Evolutionary conservation across 2,113 vertebrate genomes (phyloP).

Genomic region (Patagioenas fasciata): DNA sequence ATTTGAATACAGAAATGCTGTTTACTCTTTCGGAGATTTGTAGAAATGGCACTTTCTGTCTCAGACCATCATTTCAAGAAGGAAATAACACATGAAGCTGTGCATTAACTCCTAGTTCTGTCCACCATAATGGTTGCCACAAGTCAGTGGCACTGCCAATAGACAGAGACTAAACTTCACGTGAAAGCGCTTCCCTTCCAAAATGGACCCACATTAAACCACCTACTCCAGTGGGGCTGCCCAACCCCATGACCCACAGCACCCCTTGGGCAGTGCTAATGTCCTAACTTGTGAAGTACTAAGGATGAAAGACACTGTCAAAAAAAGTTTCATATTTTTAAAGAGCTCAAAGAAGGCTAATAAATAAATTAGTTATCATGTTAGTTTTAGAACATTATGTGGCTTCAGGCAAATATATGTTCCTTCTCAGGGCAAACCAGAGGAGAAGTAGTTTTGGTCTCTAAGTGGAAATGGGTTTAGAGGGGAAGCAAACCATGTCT

Average conservation of each 20-base stretch:
- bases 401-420: neutral
- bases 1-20: neutral
- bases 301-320: neutral
- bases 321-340: neutral
- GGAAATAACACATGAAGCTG: neutral
- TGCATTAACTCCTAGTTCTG: neutral
- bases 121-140: neutral
- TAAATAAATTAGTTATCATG: neutral
- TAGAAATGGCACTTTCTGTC: neutral
- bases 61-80: neutral
- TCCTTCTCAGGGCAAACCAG: constrained; percentile 14
- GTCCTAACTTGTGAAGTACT: neutral
- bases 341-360: neutral
- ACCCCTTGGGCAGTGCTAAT: neutral
- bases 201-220: neutral
- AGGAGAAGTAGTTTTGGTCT: neutral
- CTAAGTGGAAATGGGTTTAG: neutral
- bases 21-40: neutral
- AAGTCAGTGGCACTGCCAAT: rapidly evolving
- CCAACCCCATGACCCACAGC: neutral
- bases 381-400: neutral
- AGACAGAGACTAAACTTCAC: neutral
- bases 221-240: neutral
- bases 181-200: neutral
- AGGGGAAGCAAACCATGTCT: neutral